Base-by-base conservation (phyloP, 2,888 invertebrate species). In the Mythimna impura region DNA sequence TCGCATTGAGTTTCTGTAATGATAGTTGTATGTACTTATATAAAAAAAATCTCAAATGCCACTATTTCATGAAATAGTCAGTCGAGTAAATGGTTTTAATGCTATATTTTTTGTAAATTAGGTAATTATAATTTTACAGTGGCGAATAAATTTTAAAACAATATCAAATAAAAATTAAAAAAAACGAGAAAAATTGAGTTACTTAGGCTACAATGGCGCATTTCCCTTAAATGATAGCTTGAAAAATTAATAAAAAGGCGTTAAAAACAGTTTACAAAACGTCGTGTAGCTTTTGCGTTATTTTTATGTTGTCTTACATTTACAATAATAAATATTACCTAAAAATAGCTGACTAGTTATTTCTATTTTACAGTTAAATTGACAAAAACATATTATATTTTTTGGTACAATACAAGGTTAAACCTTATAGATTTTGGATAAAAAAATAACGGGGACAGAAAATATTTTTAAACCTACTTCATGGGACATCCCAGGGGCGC, bases 301-400 rank as follows among this genome's bases (percentile, higher is more conserved):
- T 71, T 58, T 74, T 47, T 40, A 52, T 22, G 36, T 57, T 22
- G 4, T 43, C 47, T 34, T 64, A 58, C 9, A 17, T 66, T 66
- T 54, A 79, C 47, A 57, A 54, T 71, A 66, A 81, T 78, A 78
- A 82, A 81, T 81, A 81, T 67, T 66, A 71, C 71, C 55, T 76
- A 71, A 72, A 71, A 68, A 72, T 85, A 76, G 36, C 64, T 85
- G 81, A 80, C 78, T 78, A 80, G 82, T 72, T 72, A 73, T 71
- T 65, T 71, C 22, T 76, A 79, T 66, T 65, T 76, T 82, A 82
- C 76, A 68, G 61, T 77, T 72, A 83, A 82, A 84, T 84, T 80
- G 84, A 85, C 84, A 62, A 69, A 76, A 78, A 76, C 72, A 72
- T 83, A 81, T 58, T 70, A 65, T 0, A 66, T 63, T 63, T 65